Base-by-base conservation (phyloP, 2,888 invertebrate species). In the Luffia ferchaultella region DNA sequence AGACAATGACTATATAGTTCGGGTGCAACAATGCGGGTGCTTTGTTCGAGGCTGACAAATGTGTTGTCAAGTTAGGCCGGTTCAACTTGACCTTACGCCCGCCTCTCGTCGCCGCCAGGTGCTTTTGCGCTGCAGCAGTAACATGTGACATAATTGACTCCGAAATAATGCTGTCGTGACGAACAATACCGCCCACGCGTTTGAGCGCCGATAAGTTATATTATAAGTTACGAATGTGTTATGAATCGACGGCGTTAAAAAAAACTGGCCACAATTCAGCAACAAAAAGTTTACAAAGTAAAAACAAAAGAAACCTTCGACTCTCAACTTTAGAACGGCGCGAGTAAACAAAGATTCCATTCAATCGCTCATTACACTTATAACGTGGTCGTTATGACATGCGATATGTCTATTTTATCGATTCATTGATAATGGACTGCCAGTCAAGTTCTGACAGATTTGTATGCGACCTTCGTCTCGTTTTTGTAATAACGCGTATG, bases 31-130 rank as follows among this genome's bases (percentile, higher is more conserved):
- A 7, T 30, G 30, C 30, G 30, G 30, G 30, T 55, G 46, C 50
- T 40, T 40, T 45, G 45, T 50, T 50, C 42, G 50, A 66, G 65
- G 63, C 61, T 64, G 63, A 67, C 70, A 65, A 68, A 67, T 68
- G 62, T 20, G 12, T 67, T 68, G 70, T 64, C 67, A 67, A 60
- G 62, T 49, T 18, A n/a, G 16, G 41, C 49, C 49, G 17, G 43
- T 20, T 55, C 55, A 42, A 53, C 53, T 52, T 64, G 75, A 73
- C 75, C 75, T 77, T 75, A 68, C 74, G 61, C 73, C 76, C 75
- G 70, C 74, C 60, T 19, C 18, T 20, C 17, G 12, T 7, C 18
- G n/a, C 15, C 43, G 5, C 9, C 16, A n/a, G 43, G 43, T 43
- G 43, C n/a, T n/a, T n/a, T n/a, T n/a, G n/a, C n/a, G n/a, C n/a